Evolutionary conservation across 2,113 vertebrate genomes (phyloP).

Genomic region (Xiphias gladius): DNA sequence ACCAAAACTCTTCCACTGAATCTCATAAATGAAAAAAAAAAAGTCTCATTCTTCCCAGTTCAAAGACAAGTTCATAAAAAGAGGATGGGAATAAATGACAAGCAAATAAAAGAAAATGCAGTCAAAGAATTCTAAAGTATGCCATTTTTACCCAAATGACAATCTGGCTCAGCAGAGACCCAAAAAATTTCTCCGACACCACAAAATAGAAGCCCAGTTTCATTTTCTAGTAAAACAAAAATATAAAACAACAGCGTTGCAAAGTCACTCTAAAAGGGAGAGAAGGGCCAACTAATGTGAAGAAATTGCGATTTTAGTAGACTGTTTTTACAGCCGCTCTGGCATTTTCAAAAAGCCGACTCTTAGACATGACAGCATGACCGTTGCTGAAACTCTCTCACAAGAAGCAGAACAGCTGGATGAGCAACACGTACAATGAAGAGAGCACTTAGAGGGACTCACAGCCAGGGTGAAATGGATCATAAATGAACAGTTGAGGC

Average conservation of each 20-base stretch:
- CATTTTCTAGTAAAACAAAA: neutral
- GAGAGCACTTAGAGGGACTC: conserved; percentile 68
- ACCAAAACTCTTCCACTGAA: neutral
- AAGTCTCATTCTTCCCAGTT: conserved; percentile 14
- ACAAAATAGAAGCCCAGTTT: conserved; percentile 2
- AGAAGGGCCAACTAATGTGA: conserved; percentile 23
- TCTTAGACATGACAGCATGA: conserved; percentile 29
- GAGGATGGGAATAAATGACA: conserved; percentile 19
- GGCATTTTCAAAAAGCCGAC: conserved; percentile 26
- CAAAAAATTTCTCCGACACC: neutral
- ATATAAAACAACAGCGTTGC: conserved; percentile 9
- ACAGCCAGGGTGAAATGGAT: conserved; percentile 15
- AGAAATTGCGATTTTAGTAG: conserved; percentile 29
- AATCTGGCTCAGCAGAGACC: conserved; percentile 4
- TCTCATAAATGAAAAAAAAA: conserved; percentile 9
- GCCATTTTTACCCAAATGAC: neutral
- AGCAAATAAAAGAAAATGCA: conserved; percentile 40
- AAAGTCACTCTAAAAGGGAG: neutral
- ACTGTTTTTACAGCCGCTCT: conserved; percentile 19
- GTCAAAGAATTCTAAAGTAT: conserved; percentile 22
- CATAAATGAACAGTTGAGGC: conserved; percentile 13
- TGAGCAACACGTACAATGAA: conserved; percentile 44
- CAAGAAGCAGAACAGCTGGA: conserved; percentile 16
- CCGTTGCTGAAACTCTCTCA: conserved; percentile 39
- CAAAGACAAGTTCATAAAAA: conserved; percentile 48